A percentile compares a stretch with the other conserved stretches of the same genome.
Evolutionary conservation across 2,888 invertebrate genomes (phyloP).

Genomic region (Eristalinus sepulchralis): DNA sequence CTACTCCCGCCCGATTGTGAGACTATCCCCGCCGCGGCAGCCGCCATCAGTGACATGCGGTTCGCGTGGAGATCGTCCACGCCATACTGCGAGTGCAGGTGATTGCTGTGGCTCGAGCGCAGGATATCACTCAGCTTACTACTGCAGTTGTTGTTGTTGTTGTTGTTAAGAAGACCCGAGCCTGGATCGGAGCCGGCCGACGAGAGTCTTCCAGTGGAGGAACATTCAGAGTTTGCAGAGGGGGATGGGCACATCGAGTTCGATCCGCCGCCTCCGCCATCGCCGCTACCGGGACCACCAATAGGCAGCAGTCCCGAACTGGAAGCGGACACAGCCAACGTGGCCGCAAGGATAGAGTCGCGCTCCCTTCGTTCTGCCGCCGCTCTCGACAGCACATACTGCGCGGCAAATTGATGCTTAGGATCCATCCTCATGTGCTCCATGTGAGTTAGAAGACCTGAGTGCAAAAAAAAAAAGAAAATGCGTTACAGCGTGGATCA

Average conservation of each 20-base stretch:
- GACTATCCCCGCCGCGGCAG: constrained; percentile 84
- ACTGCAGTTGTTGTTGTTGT: constrained; percentile 81
- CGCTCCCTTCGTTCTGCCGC: constrained; percentile 94
- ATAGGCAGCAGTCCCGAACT: constrained; percentile 83
- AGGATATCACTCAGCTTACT: constrained; percentile 81
- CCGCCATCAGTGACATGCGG: constrained; percentile 87
- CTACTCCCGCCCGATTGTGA: constrained; percentile 82
- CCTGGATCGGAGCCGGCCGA: constrained; percentile 89
- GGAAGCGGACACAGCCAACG: constrained; percentile 84
- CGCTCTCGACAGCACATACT: constrained; percentile 94
- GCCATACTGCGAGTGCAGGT: constrained; percentile 83
- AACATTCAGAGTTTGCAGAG: constrained; percentile 92
- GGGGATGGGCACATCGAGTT: constrained; percentile 90
- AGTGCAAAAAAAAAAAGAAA: background rate
- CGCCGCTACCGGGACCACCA: constrained; percentile 77
- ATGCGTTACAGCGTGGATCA: background rate
- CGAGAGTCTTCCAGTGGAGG: constrained; percentile 90
- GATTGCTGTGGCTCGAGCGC: constrained; percentile 70
- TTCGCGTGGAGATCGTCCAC: constrained; percentile 84
- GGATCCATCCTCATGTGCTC: constrained; percentile 98
- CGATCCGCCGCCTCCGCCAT: constrained; percentile 79
- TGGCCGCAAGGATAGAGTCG: constrained; percentile 87
- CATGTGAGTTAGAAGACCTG: constrained; percentile 96
- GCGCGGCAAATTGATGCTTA: constrained; percentile 97
- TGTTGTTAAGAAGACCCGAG: constrained; percentile 83